Conservation (phyloP, 2,113 vertebrate genomes). For the Orthonyx spaldingii region DNA sequence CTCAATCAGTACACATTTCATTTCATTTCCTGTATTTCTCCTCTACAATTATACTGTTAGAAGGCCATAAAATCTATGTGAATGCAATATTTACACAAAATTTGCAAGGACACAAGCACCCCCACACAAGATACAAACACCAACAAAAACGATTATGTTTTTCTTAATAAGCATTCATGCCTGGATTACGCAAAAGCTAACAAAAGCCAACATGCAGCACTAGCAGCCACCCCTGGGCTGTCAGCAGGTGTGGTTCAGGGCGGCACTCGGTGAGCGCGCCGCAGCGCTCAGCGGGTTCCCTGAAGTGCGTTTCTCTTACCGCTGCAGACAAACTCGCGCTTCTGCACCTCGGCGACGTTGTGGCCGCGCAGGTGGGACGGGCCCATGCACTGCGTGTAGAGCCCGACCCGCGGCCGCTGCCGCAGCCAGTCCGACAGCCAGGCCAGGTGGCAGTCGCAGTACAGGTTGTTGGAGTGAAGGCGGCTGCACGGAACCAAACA, state of each 20-base stretch:
- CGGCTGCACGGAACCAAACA: constrained; percentile 73
- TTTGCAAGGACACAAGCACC: neutral
- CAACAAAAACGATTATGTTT: neutral
- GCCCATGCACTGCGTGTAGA: constrained; percentile 97
- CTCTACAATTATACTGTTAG: neutral
- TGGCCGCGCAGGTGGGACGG: constrained; percentile 89
- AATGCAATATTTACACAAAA: neutral
- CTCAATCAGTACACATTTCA: neutral
- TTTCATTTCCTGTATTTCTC: neutral
- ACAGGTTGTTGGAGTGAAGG: constrained; percentile 97
- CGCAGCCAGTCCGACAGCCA: constrained; percentile 98
- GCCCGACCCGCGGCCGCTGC: constrained; percentile 91
- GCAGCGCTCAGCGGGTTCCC: no score
- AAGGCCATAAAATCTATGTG: neutral
- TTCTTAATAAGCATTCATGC: neutral
- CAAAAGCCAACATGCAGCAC: accelerated
- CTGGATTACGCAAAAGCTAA: neutral
- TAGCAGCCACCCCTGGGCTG: neutral
- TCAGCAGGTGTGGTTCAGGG: accelerated
- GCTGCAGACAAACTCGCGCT: constrained; percentile 92
- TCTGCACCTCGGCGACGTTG: constrained; percentile 96
- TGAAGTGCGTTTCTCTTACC: constrained; percentile 72
- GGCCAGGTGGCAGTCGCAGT: constrained; percentile 94
- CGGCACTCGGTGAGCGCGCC: accelerated
- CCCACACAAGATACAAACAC: neutral